phyloP scores from a whole-genome alignment of 2,888 invertebrate genomes.

The Phortica okadai region DNA sequence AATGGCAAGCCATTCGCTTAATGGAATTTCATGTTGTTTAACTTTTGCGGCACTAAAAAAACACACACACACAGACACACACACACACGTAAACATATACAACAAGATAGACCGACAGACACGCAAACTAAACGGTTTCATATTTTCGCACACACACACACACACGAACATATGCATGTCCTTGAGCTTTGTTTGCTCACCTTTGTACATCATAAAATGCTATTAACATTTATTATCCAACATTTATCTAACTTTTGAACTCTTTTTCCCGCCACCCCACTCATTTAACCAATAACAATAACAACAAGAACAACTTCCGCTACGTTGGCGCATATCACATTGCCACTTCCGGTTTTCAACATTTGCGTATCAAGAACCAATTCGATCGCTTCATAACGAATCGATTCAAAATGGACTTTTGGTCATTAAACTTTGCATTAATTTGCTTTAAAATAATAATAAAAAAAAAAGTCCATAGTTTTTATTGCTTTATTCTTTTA shows the following conservation, averaged over 20 bases:
- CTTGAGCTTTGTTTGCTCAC: conserved; percentile 43
- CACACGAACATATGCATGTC: conserved; percentile 34
- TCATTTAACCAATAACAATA: not conserved
- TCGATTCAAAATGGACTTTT: too few relatives aligned
- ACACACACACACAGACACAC: conserved; percentile 36
- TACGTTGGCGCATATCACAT: conserved; percentile 40
- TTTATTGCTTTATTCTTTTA: not conserved
- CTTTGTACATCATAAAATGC: conserved; percentile 60
- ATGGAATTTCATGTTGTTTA: conserved; percentile 66
- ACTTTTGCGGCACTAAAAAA: conserved; percentile 48
- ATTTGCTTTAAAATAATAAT: too few relatives aligned
- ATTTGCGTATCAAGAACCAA: too few relatives aligned
- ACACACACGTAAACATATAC: conserved; percentile 24
- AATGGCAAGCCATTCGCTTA: conserved; percentile 66
- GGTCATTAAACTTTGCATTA: too few relatives aligned
- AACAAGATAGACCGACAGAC: conserved; percentile 6
- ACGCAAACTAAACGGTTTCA: conserved; percentile 25
- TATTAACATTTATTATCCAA: conserved; percentile 73
- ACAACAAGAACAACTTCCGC: conserved; percentile 40
- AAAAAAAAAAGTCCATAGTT: not conserved
- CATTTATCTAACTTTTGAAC: conserved; percentile 26
- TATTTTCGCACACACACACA: not conserved
- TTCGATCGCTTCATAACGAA: too few relatives aligned
- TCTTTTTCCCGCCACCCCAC: not conserved
- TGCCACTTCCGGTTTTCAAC: too few relatives aligned